Conservation (phyloP, 2,113 vertebrate species). For the Apodemus sylvaticus region DNA sequence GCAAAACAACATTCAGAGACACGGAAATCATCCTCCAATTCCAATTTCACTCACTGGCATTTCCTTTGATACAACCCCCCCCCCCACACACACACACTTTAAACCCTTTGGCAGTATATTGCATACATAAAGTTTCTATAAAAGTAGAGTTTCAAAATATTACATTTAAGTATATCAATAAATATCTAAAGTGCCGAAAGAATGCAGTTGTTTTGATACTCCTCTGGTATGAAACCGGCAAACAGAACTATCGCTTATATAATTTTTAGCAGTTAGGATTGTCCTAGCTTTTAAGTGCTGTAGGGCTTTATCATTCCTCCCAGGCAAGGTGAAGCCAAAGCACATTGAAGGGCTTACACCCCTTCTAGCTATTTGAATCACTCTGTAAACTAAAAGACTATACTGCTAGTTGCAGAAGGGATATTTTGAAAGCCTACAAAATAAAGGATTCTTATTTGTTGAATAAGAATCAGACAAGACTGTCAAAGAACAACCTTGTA, state of each 20-base stretch:
- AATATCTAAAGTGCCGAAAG: not conserved
- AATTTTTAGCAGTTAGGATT: constrained; percentile 16
- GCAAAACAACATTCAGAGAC: not conserved
- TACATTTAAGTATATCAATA: not conserved
- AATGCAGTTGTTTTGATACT: not conserved
- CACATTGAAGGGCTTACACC: not conserved
- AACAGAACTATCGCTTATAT: not conserved
- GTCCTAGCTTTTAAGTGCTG: not conserved
- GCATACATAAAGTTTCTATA: constrained; percentile 7
- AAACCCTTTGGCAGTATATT: not conserved
- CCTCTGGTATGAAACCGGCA: not conserved
- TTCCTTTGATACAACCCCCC: constrained; percentile 31
- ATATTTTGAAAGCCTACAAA: constrained; percentile 38
- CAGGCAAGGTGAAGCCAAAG: not conserved
- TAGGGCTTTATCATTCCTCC: constrained; percentile 22
- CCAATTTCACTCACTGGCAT: not conserved
- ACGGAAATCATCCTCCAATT: not conserved
- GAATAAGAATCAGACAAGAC: constrained; percentile 28
- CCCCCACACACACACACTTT: not conserved
- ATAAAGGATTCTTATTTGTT: constrained; percentile 1
- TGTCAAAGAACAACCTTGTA: constrained; percentile 45
- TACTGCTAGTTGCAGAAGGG: constrained; percentile 46
- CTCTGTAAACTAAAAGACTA: constrained; percentile 49
- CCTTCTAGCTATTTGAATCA: constrained; percentile 12
- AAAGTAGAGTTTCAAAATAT: not conserved